These are phyloP conservation scores for Andrena praecox DNA, from an alignment of 2,888 invertebrate species.

Conservation along the genomic window DNA sequence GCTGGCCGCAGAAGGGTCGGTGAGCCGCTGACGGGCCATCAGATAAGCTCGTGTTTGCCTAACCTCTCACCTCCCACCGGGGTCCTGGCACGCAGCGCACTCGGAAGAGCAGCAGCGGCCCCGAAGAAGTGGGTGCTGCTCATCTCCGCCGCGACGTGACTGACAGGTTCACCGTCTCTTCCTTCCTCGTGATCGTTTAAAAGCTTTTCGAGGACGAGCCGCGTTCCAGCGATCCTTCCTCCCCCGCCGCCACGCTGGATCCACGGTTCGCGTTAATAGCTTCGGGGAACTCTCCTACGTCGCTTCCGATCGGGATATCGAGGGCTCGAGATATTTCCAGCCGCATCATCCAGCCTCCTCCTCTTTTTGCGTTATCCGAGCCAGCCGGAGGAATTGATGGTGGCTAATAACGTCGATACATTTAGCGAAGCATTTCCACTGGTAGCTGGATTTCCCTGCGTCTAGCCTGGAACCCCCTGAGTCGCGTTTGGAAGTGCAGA, in stretches of 20 bases:
- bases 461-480: too few species aligned
- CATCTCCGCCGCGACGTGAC: slow-evolving; percentile 74
- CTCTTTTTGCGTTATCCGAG: slow-evolving; percentile 36
- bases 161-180: slow-evolving; percentile 77
- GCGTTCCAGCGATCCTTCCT: slow-evolving; percentile 34
- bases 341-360: slow-evolving; percentile 30
- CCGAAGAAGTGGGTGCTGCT: slow-evolving; percentile 79
- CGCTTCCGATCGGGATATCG: slow-evolving; percentile 59
- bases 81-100: slow-evolving; percentile 69
- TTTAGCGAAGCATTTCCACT: slow-evolving; percentile 4
- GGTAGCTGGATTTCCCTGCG: neutral
- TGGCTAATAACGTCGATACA: slow-evolving; percentile 32
- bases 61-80: slow-evolving; percentile 83
- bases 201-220: slow-evolving; percentile 72
- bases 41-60: slow-evolving; percentile 84
- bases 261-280: slow-evolving; percentile 72
- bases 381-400: slow-evolving; percentile 34
- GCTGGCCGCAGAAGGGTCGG: slow-evolving; percentile 64
- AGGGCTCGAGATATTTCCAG: slow-evolving; percentile 37
- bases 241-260: slow-evolving; percentile 48
- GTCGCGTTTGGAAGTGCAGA: too few species aligned
- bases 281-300: slow-evolving; percentile 59
- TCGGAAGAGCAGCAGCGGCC: slow-evolving; percentile 69
- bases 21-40: slow-evolving; percentile 82
- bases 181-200: slow-evolving; percentile 74